Conservation (phyloP, 2,888 invertebrate genomes). For the Chesias legatella region DNA sequence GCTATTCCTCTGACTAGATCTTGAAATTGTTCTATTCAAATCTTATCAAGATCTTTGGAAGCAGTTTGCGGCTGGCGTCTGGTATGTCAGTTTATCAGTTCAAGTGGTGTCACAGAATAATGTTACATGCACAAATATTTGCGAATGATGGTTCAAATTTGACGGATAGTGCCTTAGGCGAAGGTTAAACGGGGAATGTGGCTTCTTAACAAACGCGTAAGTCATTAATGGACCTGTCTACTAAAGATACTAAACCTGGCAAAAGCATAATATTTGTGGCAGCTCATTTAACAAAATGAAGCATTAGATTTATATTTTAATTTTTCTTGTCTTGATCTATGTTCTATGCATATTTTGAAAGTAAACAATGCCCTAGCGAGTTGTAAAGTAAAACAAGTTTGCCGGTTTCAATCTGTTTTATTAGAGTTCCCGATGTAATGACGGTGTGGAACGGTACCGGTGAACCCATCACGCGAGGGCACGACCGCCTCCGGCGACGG, state of each 20-base stretch:
- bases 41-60: conserved; percentile 51
- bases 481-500: conserved; percentile 65
- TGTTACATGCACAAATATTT: conserved; percentile 51
- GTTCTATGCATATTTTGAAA: conserved; percentile 1
- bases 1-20: conserved; percentile 13
- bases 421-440: conserved; percentile 42
- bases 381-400: conserved; percentile 14
- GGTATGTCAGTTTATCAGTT: conserved; percentile 49
- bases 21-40: conserved; percentile 49
- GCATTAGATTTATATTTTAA: no score
- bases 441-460: conserved; percentile 47
- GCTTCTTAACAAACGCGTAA: no score
- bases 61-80: conserved; percentile 55
- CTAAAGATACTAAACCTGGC: no score
- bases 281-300: no score
- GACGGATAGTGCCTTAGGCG: no score
- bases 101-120: conserved; percentile 38
- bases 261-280: no score
- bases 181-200: no score
- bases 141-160: no score
- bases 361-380: conserved; percentile 7
- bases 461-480: conserved; percentile 59
- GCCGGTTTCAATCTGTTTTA: conserved; percentile 37
- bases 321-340: conserved; percentile 13
- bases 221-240: no score